These are phyloP conservation scores for Orestias chungarensis DNA, from an alignment of 2,797 vertebrate genomes.

Conservation along the genomic window DNA sequence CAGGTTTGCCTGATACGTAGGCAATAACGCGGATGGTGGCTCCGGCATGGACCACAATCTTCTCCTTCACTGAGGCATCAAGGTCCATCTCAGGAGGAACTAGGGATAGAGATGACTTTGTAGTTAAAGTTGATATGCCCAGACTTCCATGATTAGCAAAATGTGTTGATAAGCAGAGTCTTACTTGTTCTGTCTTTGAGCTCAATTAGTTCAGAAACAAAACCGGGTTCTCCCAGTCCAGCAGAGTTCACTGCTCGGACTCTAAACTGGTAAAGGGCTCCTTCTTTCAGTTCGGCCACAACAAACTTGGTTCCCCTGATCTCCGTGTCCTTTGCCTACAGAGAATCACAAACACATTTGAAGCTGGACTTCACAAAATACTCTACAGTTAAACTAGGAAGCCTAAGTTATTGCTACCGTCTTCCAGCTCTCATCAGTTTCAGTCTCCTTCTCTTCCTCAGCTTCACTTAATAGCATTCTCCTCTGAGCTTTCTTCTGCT, in stretches of 20 bases:
- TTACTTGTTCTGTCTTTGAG: slow-evolving; percentile 97
- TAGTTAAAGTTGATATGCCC: background rate
- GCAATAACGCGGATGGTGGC: slow-evolving; percentile 96
- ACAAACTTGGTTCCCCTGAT: slow-evolving; percentile 96
- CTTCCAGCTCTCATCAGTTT: slow-evolving; percentile 85
- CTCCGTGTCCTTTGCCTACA: slow-evolving; percentile 96
- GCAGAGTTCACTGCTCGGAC: slow-evolving; percentile 94
- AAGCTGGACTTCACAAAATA: background rate
- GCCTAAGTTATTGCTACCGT: slow-evolving; percentile 77
- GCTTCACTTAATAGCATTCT: slow-evolving; percentile 53
- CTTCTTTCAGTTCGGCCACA: slow-evolving; percentile 91
- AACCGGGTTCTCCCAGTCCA: slow-evolving; percentile 92
- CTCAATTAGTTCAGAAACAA: slow-evolving; percentile 91
- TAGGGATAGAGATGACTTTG: slow-evolving; percentile 46
- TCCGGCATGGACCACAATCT: slow-evolving; percentile 96
- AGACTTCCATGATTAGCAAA: background rate
- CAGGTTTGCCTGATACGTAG: slow-evolving; percentile 95
- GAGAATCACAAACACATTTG: slow-evolving; percentile 1
- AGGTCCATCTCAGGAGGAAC: slow-evolving; percentile 94
- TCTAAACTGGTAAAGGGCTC: slow-evolving; percentile 92
- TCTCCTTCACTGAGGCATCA: slow-evolving; percentile 94
- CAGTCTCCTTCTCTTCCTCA: slow-evolving; percentile 76
- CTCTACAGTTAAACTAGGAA: background rate
- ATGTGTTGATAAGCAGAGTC: slow-evolving; percentile 17
- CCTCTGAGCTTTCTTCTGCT: slow-evolving; percentile 73